Conservation (phyloP, 2,797 vertebrate species). For the Galagoides demidoff region DNA sequence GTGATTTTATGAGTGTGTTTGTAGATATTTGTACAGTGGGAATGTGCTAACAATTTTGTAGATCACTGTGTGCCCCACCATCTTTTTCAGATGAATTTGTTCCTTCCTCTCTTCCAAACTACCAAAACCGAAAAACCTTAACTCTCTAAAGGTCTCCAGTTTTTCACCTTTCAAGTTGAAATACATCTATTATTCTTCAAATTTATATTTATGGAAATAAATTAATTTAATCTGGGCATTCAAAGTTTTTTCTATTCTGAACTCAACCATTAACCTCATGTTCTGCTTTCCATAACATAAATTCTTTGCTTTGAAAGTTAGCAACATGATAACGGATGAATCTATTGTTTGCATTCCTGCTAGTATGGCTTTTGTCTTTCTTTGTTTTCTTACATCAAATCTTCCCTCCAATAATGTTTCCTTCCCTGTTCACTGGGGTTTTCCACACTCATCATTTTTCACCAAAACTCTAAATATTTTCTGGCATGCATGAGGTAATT, state of each 20-base stretch:
- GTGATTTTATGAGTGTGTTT: not conserved
- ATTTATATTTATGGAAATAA: not conserved
- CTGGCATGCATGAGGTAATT: not conserved
- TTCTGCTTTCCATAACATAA: not conserved
- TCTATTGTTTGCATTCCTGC: not conserved
- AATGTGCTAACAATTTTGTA: not conserved
- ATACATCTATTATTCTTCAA: not conserved
- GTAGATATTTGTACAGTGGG: not conserved
- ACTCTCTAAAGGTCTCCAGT: not conserved
- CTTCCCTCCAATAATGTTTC: not conserved
- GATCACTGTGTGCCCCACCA: not conserved
- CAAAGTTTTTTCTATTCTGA: not conserved
- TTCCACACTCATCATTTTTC: not conserved
- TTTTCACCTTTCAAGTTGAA: not conserved
- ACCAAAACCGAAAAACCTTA: not conserved
- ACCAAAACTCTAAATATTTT: conserved; percentile 12
- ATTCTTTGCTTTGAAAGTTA: not conserved
- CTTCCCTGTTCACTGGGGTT: not conserved
- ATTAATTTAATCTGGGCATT: not conserved
- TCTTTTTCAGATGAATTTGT: not conserved
- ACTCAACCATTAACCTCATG: not conserved
- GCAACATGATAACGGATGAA: not conserved
- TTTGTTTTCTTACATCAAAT: not conserved
- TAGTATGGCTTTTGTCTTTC: not conserved
- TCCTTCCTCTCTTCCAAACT: fast-evolving